Evolutionary conservation across 2,888 invertebrate genomes (phyloP), one percentile per base, ranked within the genome.

Genomic region (Clanis bilineata): DNA sequence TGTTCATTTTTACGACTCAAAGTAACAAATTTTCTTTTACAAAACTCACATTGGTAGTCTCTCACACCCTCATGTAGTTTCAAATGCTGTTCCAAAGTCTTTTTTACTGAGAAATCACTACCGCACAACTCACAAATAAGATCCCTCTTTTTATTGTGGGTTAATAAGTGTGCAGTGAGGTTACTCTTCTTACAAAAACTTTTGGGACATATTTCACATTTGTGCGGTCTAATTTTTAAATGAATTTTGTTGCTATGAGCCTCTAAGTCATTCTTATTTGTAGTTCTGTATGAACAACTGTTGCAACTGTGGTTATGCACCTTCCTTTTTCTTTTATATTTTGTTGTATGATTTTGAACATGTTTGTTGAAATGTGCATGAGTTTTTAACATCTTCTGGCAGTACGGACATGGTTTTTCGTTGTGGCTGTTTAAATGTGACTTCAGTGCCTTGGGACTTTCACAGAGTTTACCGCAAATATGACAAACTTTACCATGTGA

Each of bases 101-200:
- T 85, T 39, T 79, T 79, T 62, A 71, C 72, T 0, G 74, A 64
- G 69, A 89, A 88, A 18, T 65, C 67, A 2, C 79, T 75, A 1
- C 84, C 83, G 54, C 89, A 90, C 0, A 83, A 57, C 39, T 86
- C 81, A 64, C 89, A 89, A 7, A 75, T 78, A 23, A 78, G 74
- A 32, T 73, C 75, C 44, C 76, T 80, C 2, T 57, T 57, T 39
- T 76, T 74, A 9, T 64, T 60, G 65, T 87, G 87, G 10, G 65
- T 80, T 28, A 62, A 57, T 9, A 62, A 32, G 62, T 87, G 87
- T 62, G 83, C 82, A 0, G 71, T 74, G 23, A 87, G 65, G 38
- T 85, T 79, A 61, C 80, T 82, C 57, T 81, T 86, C 58, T 80
- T 83, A 44, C 77, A 85, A 64, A 86, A 87, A 0, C 77, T 74